phyloP scores from a whole-genome alignment of 2,113 vertebrate species.

The Coreoperca whiteheadi region DNA sequence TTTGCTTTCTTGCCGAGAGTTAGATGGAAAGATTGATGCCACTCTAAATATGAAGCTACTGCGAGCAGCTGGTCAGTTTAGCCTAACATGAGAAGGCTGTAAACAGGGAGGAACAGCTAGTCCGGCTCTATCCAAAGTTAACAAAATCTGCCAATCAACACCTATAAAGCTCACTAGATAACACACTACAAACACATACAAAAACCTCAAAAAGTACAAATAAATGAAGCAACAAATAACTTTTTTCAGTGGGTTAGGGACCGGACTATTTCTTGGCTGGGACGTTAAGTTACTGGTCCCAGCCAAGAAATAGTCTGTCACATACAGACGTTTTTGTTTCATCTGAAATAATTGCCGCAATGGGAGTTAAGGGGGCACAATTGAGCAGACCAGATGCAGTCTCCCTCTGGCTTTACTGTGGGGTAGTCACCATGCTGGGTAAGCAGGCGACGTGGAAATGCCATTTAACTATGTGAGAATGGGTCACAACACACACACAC shows the following conservation, averaged over 20 bases:
- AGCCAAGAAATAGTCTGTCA: neutral
- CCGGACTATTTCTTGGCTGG: neutral
- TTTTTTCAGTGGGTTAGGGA: neutral
- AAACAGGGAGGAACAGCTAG: too few relatives aligned
- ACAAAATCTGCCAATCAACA: neutral
- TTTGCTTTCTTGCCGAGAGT: neutral
- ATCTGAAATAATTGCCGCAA: too few relatives aligned
- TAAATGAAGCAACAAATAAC: neutral
- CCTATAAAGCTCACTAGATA: neutral
- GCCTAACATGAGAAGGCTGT: neutral
- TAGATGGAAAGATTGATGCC: neutral
- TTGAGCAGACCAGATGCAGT: too few relatives aligned
- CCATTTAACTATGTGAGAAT: too few relatives aligned
- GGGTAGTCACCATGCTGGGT: too few relatives aligned
- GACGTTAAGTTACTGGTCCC: neutral
- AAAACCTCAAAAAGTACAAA: neutral
- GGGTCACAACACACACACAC: too few relatives aligned
- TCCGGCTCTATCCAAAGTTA: neutral
- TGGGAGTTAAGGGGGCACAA: too few relatives aligned
- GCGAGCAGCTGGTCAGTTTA: neutral
- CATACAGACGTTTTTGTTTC: too few relatives aligned
- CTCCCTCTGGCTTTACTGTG: too few relatives aligned
- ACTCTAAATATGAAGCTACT: neutral
- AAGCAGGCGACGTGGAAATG: too few relatives aligned
- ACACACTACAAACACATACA: neutral